Evolutionary conservation across 2,797 vertebrate species (phyloP).

Genomic region (Onychomys torridus): DNA sequence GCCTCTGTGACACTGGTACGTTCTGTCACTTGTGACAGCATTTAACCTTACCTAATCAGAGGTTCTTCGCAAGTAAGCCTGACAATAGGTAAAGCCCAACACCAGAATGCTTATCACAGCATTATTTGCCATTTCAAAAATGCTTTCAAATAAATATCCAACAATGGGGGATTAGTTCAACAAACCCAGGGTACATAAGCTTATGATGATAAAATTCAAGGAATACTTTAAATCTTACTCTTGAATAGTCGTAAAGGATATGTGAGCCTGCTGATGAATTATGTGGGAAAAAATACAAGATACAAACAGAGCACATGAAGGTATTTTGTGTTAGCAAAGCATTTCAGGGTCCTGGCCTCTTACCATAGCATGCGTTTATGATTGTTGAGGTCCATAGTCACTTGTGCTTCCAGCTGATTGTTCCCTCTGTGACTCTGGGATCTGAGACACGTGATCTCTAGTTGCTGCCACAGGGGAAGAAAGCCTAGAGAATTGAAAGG

Average conservation of each 20-base stretch:
- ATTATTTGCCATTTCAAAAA: slow-evolving; percentile 25
- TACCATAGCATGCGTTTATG: background rate
- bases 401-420: background rate
- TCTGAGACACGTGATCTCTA: background rate
- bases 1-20: background rate
- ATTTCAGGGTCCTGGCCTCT: background rate
- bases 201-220: background rate
- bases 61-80: background rate
- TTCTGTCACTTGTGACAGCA: background rate
- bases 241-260: background rate
- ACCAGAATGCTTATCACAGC: background rate
- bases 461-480: background rate
- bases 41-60: background rate
- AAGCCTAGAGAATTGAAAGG: background rate
- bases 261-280: background rate
- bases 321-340: background rate
- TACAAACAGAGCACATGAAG: background rate
- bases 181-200: background rate
- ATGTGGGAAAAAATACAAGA: background rate
- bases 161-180: background rate
- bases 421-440: background rate
- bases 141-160: background rate
- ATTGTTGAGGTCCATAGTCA: background rate
- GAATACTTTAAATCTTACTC: background rate
- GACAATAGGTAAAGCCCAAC: background rate